Conservation (phyloP, 2,888 invertebrate species). For the Stenotaenia linearis region DNA sequence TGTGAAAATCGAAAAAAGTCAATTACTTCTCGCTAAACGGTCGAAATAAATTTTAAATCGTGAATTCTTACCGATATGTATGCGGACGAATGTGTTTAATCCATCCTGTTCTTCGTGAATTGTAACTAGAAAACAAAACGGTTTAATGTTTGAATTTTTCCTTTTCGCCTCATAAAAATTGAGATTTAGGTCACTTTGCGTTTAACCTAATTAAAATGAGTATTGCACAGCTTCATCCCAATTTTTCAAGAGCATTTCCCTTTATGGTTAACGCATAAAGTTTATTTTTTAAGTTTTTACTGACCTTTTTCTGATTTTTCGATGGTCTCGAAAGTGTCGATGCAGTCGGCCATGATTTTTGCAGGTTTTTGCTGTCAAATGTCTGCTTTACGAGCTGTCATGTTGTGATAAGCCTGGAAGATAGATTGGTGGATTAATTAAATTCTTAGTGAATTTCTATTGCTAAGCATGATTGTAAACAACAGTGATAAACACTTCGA, state of each 20-base stretch:
- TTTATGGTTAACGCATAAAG: background rate
- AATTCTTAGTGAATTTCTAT: too few species aligned
- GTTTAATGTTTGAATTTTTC: background rate
- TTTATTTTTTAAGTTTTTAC: background rate
- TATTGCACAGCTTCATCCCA: background rate
- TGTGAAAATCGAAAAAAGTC: too few species aligned
- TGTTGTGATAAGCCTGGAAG: background rate
- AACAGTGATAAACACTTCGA: too few species aligned
- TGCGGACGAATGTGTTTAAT: constrained; percentile 33
- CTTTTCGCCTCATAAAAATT: background rate
- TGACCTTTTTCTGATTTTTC: background rate
- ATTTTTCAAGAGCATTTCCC: background rate
- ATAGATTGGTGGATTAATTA: background rate
- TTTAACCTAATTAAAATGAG: background rate
- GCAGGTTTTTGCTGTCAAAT: background rate
- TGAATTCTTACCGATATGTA: constrained; percentile 34
- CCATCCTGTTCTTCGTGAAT: constrained; percentile 35
- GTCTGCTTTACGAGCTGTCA: background rate
- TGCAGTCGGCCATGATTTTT: background rate
- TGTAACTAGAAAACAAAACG: constrained; percentile 31
- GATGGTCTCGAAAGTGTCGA: background rate
- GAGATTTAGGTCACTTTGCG: background rate
- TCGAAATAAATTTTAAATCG: too few species aligned
- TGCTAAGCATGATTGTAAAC: too few species aligned
- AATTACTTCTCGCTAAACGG: too few species aligned